phyloP scores from a whole-genome alignment of 2,113 vertebrate genomes.

The Artemisiospiza belli region DNA sequence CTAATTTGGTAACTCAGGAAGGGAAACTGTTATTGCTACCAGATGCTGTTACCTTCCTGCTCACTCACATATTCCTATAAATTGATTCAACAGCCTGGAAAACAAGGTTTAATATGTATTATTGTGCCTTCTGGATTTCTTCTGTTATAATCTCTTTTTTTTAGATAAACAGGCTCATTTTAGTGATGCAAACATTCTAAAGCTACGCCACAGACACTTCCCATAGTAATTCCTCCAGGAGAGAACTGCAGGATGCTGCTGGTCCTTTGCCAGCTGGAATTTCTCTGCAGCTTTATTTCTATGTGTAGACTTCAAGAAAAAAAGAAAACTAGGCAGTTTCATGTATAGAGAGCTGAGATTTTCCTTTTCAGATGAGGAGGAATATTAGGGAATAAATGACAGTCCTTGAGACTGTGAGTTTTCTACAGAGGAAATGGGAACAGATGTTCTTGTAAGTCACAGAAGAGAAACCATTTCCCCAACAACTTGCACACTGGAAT shows the following conservation, averaged over 20 bases:
- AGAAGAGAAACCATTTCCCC: background rate
- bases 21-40: slow-evolving; percentile 50
- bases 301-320: background rate
- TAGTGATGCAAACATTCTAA: background rate
- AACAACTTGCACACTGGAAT: background rate
- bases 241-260: background rate
- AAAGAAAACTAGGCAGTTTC: background rate
- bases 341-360: background rate
- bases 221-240: background rate
- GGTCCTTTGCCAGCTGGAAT: background rate
- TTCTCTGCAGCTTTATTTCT: background rate
- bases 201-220: background rate
- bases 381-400: background rate
- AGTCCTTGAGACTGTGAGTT: background rate
- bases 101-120: slow-evolving; percentile 7
- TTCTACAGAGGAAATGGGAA: background rate
- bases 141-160: background rate
- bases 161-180: background rate
- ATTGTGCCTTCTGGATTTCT: slow-evolving; percentile 16
- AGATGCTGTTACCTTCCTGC: slow-evolving; percentile 59
- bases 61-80: slow-evolving; percentile 3
- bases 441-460: background rate
- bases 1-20: slow-evolving; percentile 54
- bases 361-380: background rate
- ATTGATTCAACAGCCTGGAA: slow-evolving; percentile 13